Conservation (phyloP, 2,888 invertebrate genomes). For the Candidula unifasciata region DNA sequence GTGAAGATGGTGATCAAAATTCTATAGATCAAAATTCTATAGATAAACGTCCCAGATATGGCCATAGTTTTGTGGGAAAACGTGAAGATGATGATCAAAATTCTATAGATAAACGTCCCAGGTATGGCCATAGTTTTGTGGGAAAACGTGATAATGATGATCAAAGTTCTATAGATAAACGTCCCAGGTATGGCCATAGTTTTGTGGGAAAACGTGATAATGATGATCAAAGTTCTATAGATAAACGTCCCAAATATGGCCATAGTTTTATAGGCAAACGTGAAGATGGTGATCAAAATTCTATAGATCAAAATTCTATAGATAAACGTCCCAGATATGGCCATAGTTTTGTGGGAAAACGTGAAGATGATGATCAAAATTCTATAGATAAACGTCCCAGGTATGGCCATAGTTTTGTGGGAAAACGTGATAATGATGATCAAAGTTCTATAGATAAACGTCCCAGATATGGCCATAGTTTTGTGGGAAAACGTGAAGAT, state of each 20-base stretch:
- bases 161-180: background rate
- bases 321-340: slow-evolving; percentile 26
- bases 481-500: background rate
- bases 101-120: slow-evolving; percentile 45
- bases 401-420: slow-evolving; percentile 26
- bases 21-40: slow-evolving; percentile 34
- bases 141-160: slow-evolving; percentile 20
- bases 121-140: slow-evolving; percentile 22
- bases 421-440: background rate
- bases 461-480: background rate
- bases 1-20: background rate
- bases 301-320: background rate
- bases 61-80: slow-evolving; percentile 22
- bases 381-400: slow-evolving; percentile 21
- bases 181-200: background rate
- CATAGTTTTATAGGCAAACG: slow-evolving; percentile 50
- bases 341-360: slow-evolving; percentile 30
- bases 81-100: background rate
- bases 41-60: slow-evolving; percentile 11
- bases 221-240: slow-evolving; percentile 45
- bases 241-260: slow-evolving; percentile 40
- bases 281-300: background rate
- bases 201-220: slow-evolving; percentile 19
- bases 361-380: background rate
- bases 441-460: slow-evolving; percentile 34